phyloP scores from a whole-genome alignment of 2,888 invertebrate species.

The Cenopis cana region DNA sequence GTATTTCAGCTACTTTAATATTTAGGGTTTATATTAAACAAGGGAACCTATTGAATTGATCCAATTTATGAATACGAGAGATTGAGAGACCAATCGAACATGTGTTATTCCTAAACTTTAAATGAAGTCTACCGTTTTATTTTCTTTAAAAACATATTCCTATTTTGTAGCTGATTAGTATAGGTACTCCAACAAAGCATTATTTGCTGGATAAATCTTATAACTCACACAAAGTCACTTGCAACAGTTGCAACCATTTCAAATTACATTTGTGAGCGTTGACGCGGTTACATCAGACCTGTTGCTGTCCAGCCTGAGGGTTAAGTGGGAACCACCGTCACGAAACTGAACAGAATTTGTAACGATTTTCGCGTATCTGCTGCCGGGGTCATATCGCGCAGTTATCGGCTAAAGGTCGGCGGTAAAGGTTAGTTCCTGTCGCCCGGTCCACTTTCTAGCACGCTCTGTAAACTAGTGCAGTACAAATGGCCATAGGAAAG shows the following conservation, averaged over 20 bases:
- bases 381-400: constrained; percentile 70
- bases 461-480: constrained; percentile 75
- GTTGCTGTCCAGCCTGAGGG: constrained; percentile 41
- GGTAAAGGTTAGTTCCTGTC: constrained; percentile 78
- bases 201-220: no score
- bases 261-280: constrained; percentile 2
- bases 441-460: constrained; percentile 75
- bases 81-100: neutral
- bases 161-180: no score
- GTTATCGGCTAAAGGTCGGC: constrained; percentile 73
- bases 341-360: constrained; percentile 64
- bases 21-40: neutral
- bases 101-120: no score
- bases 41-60: neutral
- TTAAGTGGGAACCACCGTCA: constrained; percentile 41
- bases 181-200: no score
- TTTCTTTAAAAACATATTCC: no score
- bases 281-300: constrained; percentile 37
- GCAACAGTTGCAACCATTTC: neutral
- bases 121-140: no score
- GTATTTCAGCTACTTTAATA: neutral
- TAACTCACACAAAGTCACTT: neutral
- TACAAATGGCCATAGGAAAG: constrained; percentile 57
- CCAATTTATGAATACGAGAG: neutral
- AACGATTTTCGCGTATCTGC: constrained; percentile 69